Base-by-base conservation (phyloP, 1,140 invertebrate species). In the Plectrocnemia conspersa region DNA sequence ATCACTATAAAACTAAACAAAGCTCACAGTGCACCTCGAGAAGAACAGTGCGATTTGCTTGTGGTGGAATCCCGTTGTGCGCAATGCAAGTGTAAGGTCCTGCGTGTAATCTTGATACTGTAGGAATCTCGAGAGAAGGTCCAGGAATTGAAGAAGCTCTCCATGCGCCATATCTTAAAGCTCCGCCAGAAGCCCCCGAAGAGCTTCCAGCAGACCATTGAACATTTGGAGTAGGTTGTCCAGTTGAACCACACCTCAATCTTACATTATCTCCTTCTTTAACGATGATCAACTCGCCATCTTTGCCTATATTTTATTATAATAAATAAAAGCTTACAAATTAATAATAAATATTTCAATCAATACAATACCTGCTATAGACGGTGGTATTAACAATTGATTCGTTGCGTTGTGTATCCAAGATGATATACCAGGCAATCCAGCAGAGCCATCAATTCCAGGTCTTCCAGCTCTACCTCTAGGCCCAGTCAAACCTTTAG, bases 1-100 rank as follows among this genome's bases (percentile, higher is more conserved):
- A 22, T 19, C 7, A 49, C 11, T 35, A 53, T n/a, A 36, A 7
- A n/a, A 47, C 48, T 10, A 33, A 53, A 44, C 36, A 59, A 21
- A 49, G 83, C 89, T 89, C 71, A 95, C 92, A 96, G 61, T 91
- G 84, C 10, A 95, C 89, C 74, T 93, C 85, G 6, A 97, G 77
- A 45, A 80, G 79, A 56, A 87, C 89, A 25, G 81, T 86, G 69
- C 89, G 87, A 66, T 82, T 86, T 25, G 84, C 88, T 29, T 83
- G 75, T 0, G 92, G 92, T 13, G 87, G 84, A 63, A 95, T 81
- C 1, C 91, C 92, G 69, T 95, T 95, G 68, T 89, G 83, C 27
- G 92, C 92, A 18, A 85, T 80, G 62, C 93, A 95, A 9, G 82
- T 80, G 65, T 94, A 94, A 21, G 80, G 81, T 40, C 91, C 91